Base-by-base conservation (phyloP, 2,113 vertebrate genomes). In the Macquaria australasica region DNA sequence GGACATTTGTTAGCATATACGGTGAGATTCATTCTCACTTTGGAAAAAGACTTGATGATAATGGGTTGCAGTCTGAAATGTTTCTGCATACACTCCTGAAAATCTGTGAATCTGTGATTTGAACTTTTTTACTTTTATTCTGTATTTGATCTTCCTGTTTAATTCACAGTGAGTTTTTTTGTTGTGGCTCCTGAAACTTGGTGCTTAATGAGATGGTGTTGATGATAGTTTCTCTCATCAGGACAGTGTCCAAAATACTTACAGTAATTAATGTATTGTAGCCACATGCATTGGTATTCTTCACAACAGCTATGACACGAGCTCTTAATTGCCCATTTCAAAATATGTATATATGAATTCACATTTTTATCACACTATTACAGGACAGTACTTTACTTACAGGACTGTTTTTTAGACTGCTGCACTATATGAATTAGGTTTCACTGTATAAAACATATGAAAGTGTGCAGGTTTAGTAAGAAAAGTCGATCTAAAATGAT, bases 1-100 rank as follows among this genome's bases (percentile, higher is more conserved):
- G 86, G 79, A 73, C 66, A 45, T 81, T 80, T 82, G 67, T 77
- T 48, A 50, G 73, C 50, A 66, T 50, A 48, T 79, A 45, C 3
- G 4, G 37, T 41, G 25, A 73, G 56, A 77, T 62, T 62, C 8
- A 69, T 53, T 76, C 48, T 76, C 18, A 48, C 59, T 53, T 70
- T 69, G 50, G 41, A 53, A 64, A 73, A 68, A 74, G 9, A 51
- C 2, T 8, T 37, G n/a, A 71, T 59, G 6, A 68, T 72, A 37
- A 73, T n/a, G 1, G 25, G 37, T 37, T 77, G 20, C 18, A 43
- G 28, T 11, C 12, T 53, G 11, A 58, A 43, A 77, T 55, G 51
- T 16, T 68, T 66, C 55, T 59, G 45, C 6, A 18, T 34, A 63
- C 11, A 25, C 74, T 45, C 21, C 21, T 11, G 8, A 31, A 71